Evolutionary conservation across 2,797 vertebrate genomes (phyloP), one percentile per base, ranked within the genome.

Genomic region (Muscicapa comitata): DNA sequence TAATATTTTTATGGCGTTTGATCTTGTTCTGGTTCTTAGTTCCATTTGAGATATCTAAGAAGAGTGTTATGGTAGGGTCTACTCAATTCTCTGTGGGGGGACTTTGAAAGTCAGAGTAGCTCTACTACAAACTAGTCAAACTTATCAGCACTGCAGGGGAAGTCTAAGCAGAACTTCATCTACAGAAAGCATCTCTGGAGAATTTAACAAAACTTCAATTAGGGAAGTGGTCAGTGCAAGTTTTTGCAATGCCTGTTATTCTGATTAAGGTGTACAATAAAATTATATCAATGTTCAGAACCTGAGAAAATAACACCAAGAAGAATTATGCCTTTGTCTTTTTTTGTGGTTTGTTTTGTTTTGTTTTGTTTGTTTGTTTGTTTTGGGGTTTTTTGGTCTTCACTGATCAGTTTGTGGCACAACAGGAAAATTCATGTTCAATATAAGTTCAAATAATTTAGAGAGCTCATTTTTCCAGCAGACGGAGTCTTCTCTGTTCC

Each of bases 41-140:
- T 90, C 48, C 65, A 65, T 54, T 53, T 80, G 65, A 88, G 77
- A 77, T 90, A 86, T 59, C 50, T 74, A 59, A 80, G 61, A 95
- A 71, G 8, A 85, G 55, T 78, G 15, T 57, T 31, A 35, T 74
- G 54, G 40, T 19, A 77, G 35, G 62, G 58, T 71, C 90, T 88
- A 47, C 35, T 38, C n/a, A 75, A 25, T 75, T 91, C 87, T 94
- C 75, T 72, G 16, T 58, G 25, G 79, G 54, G 8, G 80, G 29
- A 59, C 42, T 93, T 80, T 72, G 61, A 88, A 94, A 90, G 66
- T 94, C 85, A 86, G 71, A 91, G 48, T n/a, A 87, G 59, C 31
- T 77, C 63, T 85, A 29, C 53, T 61, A 67, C 35, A 74, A 88
- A 73, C 55, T 59, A 65, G 61, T 81, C 74, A 87, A 91, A 93